phyloP scores from a whole-genome alignment of 2,113 vertebrate species.

The Okapia johnstoni region DNA sequence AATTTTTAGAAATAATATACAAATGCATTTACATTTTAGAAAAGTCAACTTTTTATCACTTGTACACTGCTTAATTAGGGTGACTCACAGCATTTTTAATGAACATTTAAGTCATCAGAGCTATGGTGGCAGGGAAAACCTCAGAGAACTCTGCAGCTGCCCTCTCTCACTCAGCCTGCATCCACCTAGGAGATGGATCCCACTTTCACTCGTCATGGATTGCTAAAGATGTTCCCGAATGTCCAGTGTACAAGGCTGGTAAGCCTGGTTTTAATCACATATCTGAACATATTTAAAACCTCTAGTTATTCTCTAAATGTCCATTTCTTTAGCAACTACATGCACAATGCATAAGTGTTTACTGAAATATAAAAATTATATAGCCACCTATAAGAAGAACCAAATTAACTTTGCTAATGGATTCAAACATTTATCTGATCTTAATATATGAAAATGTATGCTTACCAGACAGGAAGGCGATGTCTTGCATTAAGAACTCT shows the following conservation, averaged over 20 bases:
- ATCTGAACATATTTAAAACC: background rate
- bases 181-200: background rate
- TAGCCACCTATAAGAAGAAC: background rate
- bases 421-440: slow-evolving; percentile 2
- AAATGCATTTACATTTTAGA: background rate
- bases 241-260: background rate
- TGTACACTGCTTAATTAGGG: background rate
- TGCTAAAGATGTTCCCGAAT: background rate
- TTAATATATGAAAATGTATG: background rate
- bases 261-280: background rate
- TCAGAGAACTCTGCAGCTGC: background rate
- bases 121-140: background rate
- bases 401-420: slow-evolving; percentile 49
- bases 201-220: background rate
- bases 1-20: background rate
- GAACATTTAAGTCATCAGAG: background rate
- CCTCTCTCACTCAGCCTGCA: background rate
- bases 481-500: slow-evolving; percentile 86
- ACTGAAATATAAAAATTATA: background rate
- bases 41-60: background rate
- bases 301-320: background rate
- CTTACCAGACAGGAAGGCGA: slow-evolving; percentile 96
- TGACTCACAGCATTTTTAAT: background rate
- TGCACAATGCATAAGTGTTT: background rate
- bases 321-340: background rate